Evolutionary conservation across 2,888 invertebrate species (phyloP).

Genomic region (Loripinus fragilis): DNA sequence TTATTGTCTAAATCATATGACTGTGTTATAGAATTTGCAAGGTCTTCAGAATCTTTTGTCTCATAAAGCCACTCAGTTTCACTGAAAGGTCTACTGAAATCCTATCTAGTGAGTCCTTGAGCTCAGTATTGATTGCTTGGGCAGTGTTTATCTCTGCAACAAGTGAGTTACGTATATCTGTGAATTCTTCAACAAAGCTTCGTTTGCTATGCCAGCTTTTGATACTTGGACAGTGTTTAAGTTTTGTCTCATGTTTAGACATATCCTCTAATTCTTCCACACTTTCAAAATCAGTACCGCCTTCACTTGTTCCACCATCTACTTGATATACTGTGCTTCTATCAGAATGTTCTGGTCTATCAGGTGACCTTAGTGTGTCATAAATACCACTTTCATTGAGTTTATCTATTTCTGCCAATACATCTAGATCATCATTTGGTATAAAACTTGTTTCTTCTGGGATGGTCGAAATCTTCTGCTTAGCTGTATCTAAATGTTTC

Average conservation of each 20-base stretch:
- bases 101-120: constrained; percentile 59
- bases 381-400: constrained; percentile 51
- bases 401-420: constrained; percentile 50
- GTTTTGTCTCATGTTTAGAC: constrained; percentile 10
- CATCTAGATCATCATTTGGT: constrained; percentile 60
- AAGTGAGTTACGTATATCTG: constrained; percentile 55
- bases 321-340: constrained; percentile 40
- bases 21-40: constrained; percentile 74
- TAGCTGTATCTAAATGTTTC: constrained; percentile 65
- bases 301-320: constrained; percentile 17
- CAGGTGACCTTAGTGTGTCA: constrained; percentile 43
- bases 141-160: constrained; percentile 64
- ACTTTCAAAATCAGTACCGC: constrained; percentile 5
- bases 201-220: constrained; percentile 31
- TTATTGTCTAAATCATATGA: constrained; percentile 74
- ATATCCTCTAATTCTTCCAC: neutral
- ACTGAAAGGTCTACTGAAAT: constrained; percentile 49
- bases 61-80: constrained; percentile 58
- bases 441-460: constrained; percentile 49
- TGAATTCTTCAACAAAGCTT: constrained; percentile 55
- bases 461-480: constrained; percentile 63
- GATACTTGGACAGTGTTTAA: constrained; percentile 26
- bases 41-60: constrained; percentile 60
- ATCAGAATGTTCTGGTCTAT: constrained; percentile 23
- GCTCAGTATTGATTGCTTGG: constrained; percentile 55